These are phyloP conservation scores for Spheniscus humboldti DNA, from an alignment of 2,797 vertebrate species.

Conservation along the genomic window DNA sequence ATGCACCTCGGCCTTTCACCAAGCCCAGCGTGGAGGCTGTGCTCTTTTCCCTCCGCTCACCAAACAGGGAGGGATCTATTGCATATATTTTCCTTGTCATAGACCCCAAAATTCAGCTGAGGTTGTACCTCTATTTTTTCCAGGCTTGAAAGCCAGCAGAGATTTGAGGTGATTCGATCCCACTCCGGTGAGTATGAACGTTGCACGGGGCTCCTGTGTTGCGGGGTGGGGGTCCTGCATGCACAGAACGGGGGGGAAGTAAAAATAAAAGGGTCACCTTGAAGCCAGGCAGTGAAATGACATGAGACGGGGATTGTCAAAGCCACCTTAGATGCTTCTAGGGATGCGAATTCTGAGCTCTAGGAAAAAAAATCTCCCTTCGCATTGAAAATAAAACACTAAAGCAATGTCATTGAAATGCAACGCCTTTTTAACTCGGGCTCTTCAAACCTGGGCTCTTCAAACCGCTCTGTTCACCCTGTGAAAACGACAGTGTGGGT, in stretches of 20 bases:
- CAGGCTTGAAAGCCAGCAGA: slow-evolving; percentile 25
- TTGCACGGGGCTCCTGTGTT: rapidly evolving
- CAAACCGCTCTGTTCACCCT: background rate
- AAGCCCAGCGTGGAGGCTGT: background rate
- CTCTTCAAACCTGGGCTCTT: background rate
- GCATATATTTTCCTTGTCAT: background rate
- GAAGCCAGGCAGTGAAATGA: background rate
- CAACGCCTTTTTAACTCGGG: rapidly evolving
- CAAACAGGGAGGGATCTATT: background rate
- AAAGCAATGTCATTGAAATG: rapidly evolving
- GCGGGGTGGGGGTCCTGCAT: rapidly evolving
- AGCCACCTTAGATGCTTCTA: background rate
- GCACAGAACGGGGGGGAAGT: rapidly evolving
- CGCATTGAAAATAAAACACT: background rate
- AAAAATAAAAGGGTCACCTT: background rate
- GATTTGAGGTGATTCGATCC: slow-evolving; percentile 28
- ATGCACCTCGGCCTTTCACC: no score
- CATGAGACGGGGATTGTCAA: background rate
- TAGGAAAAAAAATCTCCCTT: background rate
- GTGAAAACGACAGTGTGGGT: background rate
- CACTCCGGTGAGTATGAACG: slow-evolving; percentile 50
- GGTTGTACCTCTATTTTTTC: background rate
- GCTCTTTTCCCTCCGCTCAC: background rate
- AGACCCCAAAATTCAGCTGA: background rate
- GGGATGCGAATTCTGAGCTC: background rate